Percentiles rank a stretch among this genome's conserved stretches.
These are phyloP conservation scores for Eremobia ochroleuca DNA, from an alignment of 2,888 invertebrate genomes.

Conservation along the genomic window DNA sequence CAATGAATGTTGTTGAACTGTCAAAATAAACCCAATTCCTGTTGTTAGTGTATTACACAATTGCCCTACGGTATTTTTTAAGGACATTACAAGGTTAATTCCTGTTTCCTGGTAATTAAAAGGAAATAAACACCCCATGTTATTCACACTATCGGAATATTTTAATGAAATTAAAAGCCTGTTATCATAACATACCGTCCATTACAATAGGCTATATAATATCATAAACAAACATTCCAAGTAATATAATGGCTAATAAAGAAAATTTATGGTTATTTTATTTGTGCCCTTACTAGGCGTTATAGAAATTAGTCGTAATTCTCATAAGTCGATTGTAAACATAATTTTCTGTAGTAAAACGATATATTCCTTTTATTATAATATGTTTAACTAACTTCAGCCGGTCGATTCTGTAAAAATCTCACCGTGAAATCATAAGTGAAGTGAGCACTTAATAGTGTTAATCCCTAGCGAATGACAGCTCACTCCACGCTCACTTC, in stretches of 20 bases:
- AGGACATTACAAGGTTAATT: neutral
- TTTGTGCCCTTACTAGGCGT: conserved; percentile 2
- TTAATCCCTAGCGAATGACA: no score
- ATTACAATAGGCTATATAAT: neutral
- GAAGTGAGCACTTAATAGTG: no score
- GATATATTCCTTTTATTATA: neutral
- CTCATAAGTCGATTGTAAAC: neutral
- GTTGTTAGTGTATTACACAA: no score
- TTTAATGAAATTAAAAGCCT: conserved; percentile 33
- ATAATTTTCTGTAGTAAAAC: conserved; percentile 5
- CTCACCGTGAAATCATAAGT: no score
- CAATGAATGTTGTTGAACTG: no score
- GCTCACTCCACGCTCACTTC: no score
- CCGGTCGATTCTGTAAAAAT: no score
- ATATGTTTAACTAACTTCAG: neutral
- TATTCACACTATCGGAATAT: neutral
- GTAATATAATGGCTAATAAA: conserved; percentile 30
- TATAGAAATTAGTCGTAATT: conserved; percentile 1
- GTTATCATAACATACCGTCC: neutral
- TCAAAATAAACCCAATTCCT: no score
- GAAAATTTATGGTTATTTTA: conserved; percentile 25
- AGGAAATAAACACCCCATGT: neutral
- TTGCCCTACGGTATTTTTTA: no score
- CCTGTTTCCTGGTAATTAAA: neutral
- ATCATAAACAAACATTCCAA: conserved; percentile 10